Base-by-base conservation (phyloP, 2,797 vertebrate species). In the Sebastes wilsoni region DNA sequence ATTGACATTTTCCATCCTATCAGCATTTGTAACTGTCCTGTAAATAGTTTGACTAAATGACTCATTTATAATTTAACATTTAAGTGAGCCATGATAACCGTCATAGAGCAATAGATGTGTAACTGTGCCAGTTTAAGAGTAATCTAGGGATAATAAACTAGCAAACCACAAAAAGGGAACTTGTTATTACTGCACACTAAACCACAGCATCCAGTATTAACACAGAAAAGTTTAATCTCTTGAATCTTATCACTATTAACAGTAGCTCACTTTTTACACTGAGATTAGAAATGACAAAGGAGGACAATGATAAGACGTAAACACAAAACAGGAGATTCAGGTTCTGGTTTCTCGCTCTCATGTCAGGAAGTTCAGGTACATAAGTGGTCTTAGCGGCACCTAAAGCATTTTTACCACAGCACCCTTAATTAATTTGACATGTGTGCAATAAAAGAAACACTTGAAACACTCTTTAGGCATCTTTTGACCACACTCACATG, bases 401-500 rank as follows among this genome's bases (percentile, higher is more conserved):
- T 28, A 1, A 60, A 20, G 13, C 7, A 20, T 67, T 72, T 23
- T 55, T 6, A 46, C 36, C 23, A 12, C 18, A 46, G 5, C 3
- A 38, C 10, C 34, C 1, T 36, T 49, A 13, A 58, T 36, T 25
- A 13, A 20, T 42, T 49, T 79, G 8, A 38, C 3, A 4, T 7
- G 22, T 36, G 3, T 11, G 14, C 28, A 38, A 23, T 54, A 14
- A 61, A 42, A 69, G 7, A 61, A 74, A 52, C 49, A 32, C 59
- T 42, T 30, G 1, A 42, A 49, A 34, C 6, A 42, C 28, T 9
- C 38, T 55, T 32, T 7, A 38, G 22, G 30, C 38, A 62, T 58
- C 23, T 25, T 59, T 70, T 58, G 36, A 46, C 7, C 56, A 30
- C 67, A 97, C 97, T 97, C 84, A 99, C 98, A 34, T 89, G 76